Evolutionary conservation across 2,113 vertebrate genomes (phyloP).

Genomic region (Motacilla tschutschensis): DNA sequence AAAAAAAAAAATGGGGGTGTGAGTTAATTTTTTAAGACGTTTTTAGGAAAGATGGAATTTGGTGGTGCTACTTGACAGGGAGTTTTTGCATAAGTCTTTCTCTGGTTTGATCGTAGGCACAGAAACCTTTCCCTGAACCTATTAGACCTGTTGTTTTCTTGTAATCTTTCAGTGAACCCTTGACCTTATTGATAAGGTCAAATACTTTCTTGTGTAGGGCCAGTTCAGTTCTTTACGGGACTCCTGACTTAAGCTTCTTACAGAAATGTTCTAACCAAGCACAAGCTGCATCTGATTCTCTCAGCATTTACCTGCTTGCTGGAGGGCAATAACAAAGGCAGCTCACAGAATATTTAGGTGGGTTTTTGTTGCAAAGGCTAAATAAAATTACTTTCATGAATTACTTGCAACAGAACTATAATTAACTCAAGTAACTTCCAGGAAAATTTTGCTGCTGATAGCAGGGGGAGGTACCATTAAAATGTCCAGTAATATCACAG

Average conservation of each 20-base stretch:
- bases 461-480: background rate
- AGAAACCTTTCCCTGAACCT: background rate
- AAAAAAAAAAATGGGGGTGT: rapidly evolving
- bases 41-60: background rate
- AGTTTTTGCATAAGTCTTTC: background rate
- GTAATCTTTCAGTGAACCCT: background rate
- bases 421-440: background rate
- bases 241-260: constrained; percentile 11
- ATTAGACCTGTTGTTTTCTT: background rate
- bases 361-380: background rate
- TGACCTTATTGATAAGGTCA: background rate
- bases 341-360: background rate
- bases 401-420: background rate
- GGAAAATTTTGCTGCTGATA: background rate
- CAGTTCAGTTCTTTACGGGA: background rate
- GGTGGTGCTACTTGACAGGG: background rate
- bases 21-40: background rate
- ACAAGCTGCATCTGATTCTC: background rate
- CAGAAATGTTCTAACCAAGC: background rate
- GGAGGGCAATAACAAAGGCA: background rate
- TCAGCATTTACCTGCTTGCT: background rate
- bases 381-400: background rate
- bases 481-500: background rate
- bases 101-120: background rate
- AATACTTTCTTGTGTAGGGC: background rate